A percentile compares a stretch with the other conserved stretches of the same genome.
These are phyloP conservation scores for Upupa epops DNA, from an alignment of 2,113 vertebrate species.

Conservation along the genomic window DNA sequence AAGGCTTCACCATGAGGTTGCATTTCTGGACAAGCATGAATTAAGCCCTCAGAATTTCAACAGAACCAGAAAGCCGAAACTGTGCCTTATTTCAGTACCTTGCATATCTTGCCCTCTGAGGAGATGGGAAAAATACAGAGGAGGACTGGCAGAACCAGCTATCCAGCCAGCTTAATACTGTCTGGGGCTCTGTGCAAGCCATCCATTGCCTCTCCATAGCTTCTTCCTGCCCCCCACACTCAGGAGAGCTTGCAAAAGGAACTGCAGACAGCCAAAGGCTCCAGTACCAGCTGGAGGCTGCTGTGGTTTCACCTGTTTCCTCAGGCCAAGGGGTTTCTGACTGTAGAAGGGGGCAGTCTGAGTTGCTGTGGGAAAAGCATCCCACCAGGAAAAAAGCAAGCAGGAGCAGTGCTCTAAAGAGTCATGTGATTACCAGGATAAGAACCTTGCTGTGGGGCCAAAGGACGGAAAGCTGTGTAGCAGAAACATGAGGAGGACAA, in stretches of 20 bases:
- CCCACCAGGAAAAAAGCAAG: neutral
- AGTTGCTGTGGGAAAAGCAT: neutral
- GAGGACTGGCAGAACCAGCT: neutral
- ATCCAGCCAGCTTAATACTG: neutral
- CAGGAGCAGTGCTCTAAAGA: neutral
- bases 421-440: accelerated
- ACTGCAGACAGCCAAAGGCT: neutral
- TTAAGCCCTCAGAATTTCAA: neutral
- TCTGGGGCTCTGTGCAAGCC: neutral
- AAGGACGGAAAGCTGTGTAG: neutral
- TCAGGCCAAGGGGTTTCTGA: neutral
- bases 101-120: neutral
- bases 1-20: neutral
- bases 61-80: neutral
- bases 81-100: neutral
- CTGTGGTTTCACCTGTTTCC: neutral
- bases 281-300: neutral
- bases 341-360: neutral
- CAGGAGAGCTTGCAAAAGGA: neutral
- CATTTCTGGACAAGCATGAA: neutral
- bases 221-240: neutral
- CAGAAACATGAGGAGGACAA: neutral
- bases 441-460: neutral
- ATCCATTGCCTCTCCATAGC: neutral
- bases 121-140: neutral